A percentile compares a stretch with the other conserved stretches of the same genome.
Conservation (phyloP, 2,113 vertebrate genomes). For the Oreotrochilus melanogaster region DNA sequence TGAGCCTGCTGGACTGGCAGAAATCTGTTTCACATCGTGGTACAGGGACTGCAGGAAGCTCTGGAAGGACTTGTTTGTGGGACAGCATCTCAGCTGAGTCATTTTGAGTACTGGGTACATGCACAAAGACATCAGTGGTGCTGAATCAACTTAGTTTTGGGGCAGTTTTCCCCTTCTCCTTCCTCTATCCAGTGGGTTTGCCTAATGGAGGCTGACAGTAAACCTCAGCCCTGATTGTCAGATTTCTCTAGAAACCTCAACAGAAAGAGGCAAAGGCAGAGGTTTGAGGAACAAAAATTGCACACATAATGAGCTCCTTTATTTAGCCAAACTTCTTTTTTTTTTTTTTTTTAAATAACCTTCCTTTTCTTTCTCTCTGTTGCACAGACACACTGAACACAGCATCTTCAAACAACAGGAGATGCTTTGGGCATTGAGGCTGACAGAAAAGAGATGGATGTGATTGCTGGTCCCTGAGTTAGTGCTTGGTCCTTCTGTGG, state of each 20-base stretch:
- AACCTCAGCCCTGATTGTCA: slow-evolving; percentile 77
- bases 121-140: neutral
- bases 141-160: slow-evolving; percentile 71
- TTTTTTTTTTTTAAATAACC: slow-evolving; percentile 60
- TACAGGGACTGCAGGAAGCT: neutral
- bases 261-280: slow-evolving; percentile 65
- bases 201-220: slow-evolving; percentile 80
- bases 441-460: neutral
- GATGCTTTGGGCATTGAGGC: neutral
- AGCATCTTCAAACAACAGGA: neutral
- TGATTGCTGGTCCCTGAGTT: neutral
- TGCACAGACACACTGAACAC: neutral
- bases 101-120: neutral
- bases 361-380: neutral
- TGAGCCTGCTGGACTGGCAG: no score
- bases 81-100: neutral
- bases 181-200: slow-evolving; percentile 65
- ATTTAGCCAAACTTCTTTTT: slow-evolving; percentile 68
- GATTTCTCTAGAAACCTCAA: slow-evolving; percentile 73
- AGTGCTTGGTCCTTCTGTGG: neutral
- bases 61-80: neutral
- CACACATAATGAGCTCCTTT: slow-evolving; percentile 75
- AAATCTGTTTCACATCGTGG: rapidly evolving
- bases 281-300: slow-evolving; percentile 77
- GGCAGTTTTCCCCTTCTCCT: slow-evolving; percentile 28